A percentile compares a stretch with the other conserved stretches of the same genome.
Conservation (phyloP, 2,797 vertebrate species). For the Hephaestus fuliginosus region DNA sequence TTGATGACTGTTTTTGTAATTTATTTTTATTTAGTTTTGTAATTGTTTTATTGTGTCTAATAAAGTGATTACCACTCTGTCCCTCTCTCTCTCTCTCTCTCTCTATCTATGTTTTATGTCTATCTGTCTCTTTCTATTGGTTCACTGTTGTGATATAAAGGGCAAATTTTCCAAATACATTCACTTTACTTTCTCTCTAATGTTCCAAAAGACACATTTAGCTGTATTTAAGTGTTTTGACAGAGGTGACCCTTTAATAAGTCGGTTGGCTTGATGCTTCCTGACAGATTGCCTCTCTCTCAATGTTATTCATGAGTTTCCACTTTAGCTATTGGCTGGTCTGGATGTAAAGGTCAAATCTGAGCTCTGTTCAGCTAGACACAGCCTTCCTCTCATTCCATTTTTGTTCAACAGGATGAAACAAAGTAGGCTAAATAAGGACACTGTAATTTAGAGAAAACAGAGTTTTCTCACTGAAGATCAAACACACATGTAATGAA, state of each 20-base stretch:
- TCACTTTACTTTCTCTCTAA: slow-evolving; percentile 46
- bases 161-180: slow-evolving; percentile 33
- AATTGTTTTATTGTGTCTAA: slow-evolving; percentile 56
- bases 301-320: slow-evolving; percentile 72
- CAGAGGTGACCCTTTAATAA: slow-evolving; percentile 74
- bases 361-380: slow-evolving; percentile 51
- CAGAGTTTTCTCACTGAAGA: slow-evolving; percentile 8
- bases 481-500: slow-evolving; percentile 8
- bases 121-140: slow-evolving; percentile 1
- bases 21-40: slow-evolving; percentile 59
- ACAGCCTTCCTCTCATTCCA: slow-evolving; percentile 36
- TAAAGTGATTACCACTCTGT: slow-evolving; percentile 46
- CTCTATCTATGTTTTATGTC: background rate
- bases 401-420: slow-evolving; percentile 47
- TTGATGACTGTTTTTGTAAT: slow-evolving; percentile 57
- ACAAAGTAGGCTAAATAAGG: slow-evolving; percentile 46
- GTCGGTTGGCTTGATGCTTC: slow-evolving; percentile 64
- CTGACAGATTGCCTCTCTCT: slow-evolving; percentile 66
- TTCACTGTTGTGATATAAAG: slow-evolving; percentile 24
- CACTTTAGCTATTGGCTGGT: slow-evolving; percentile 69
- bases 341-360: slow-evolving; percentile 76
- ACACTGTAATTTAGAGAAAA: slow-evolving; percentile 15
- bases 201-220: slow-evolving; percentile 61
- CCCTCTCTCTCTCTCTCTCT: background rate
- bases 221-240: slow-evolving; percentile 67